Conservation (phyloP, 2,113 vertebrate genomes). For the Coracopsis vasa region DNA sequence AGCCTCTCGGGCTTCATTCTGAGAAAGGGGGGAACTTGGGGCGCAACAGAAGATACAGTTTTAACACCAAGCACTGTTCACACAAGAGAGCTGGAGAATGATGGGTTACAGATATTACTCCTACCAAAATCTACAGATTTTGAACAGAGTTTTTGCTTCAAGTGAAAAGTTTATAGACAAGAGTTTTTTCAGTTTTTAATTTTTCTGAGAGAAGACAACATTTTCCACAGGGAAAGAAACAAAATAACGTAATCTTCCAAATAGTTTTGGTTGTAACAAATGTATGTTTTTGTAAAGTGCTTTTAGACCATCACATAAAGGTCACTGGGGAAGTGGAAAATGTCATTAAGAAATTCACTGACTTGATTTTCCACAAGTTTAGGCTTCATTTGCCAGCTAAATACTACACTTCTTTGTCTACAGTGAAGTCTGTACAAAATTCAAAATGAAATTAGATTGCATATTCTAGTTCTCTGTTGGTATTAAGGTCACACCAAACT, state of each 20-base stretch:
- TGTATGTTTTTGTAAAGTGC: conserved; percentile 34
- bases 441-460: conserved; percentile 61
- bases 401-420: conserved; percentile 45
- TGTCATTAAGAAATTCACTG: conserved; percentile 56
- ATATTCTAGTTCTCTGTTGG: conserved; percentile 49
- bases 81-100: background rate
- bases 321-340: conserved; percentile 52
- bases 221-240: conserved; percentile 23
- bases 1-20: background rate
- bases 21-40: background rate
- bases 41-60: background rate
- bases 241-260: conserved; percentile 32
- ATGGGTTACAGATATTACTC: background rate
- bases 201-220: background rate
- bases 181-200: background rate
- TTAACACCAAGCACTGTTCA: background rate
- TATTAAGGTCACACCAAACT: conserved; percentile 64
- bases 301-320: conserved; percentile 53
- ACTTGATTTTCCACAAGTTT: conserved; percentile 59
- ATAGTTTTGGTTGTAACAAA: conserved; percentile 24
- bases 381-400: conserved; percentile 55
- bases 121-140: background rate
- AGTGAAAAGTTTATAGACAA: background rate
- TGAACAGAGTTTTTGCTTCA: background rate
- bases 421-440: conserved; percentile 2